Evolutionary conservation across 2,888 invertebrate species (phyloP).

Genomic region (Dermolepida albohirtum): DNA sequence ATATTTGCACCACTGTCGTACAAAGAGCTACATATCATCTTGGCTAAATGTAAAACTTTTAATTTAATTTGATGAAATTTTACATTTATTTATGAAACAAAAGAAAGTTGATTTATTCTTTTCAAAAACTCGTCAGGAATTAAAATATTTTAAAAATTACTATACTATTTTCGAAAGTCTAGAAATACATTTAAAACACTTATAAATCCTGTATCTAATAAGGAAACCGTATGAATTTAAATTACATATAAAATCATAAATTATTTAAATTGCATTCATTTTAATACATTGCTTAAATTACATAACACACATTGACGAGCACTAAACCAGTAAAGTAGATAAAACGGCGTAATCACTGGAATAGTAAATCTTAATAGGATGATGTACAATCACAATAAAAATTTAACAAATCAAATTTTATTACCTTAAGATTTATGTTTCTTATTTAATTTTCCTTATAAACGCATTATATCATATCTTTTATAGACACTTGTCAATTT

Average conservation of each 20-base stretch:
- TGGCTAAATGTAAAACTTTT: too few relatives aligned
- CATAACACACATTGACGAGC: slow-evolving; percentile 26
- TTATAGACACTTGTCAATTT: slow-evolving; percentile 38
- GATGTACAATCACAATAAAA: slow-evolving; percentile 41
- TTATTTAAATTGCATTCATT: slow-evolving; percentile 1
- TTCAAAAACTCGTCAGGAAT: too few relatives aligned
- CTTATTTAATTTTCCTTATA: slow-evolving; percentile 38
- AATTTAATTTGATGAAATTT: too few relatives aligned
- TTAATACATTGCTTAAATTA: slow-evolving; percentile 16
- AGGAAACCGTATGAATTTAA: background rate
- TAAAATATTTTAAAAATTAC: too few relatives aligned
- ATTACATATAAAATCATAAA: slow-evolving; percentile 15
- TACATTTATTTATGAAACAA: too few relatives aligned
- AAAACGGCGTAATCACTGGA: slow-evolving; percentile 33
- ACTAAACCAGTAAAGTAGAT: slow-evolving; percentile 31
- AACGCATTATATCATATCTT: slow-evolving; percentile 33
- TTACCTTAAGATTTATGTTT: slow-evolving; percentile 39
- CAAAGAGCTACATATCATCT: too few relatives aligned
- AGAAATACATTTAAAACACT: slow-evolving; percentile 4
- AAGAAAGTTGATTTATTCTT: too few relatives aligned
- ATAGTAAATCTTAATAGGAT: slow-evolving; percentile 36
- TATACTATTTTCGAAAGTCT: background rate
- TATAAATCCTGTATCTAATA: background rate
- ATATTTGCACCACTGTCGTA: too few relatives aligned
- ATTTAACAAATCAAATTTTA: slow-evolving; percentile 45